Percentiles rank a stretch among this genome's conserved stretches.
Evolutionary conservation across 2,113 vertebrate species (phyloP).

Genomic region (Nannospalax galili): DNA sequence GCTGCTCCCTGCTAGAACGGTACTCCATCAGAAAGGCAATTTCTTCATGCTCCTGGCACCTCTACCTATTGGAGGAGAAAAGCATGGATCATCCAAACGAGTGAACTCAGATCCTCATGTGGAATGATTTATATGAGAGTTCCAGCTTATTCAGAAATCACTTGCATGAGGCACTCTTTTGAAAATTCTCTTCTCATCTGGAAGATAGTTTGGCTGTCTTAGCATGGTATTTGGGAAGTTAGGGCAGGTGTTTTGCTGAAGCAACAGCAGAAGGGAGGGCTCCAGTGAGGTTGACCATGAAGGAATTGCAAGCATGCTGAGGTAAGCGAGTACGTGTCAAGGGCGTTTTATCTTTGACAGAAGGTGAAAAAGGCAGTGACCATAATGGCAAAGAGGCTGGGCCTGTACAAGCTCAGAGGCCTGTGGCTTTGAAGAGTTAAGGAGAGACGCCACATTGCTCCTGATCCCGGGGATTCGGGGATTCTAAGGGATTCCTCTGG

Average conservation of each 20-base stretch:
- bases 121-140: constrained; percentile 57
- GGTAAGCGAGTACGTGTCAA: background rate
- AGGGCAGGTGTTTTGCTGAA: background rate
- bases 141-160: background rate
- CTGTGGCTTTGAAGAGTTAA: background rate
- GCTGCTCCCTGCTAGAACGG: constrained; percentile 20
- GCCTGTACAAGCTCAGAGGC: background rate
- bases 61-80: constrained; percentile 21
- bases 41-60: constrained; percentile 34
- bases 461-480: background rate
- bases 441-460: background rate
- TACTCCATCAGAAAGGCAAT: constrained; percentile 39
- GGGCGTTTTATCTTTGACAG: background rate
- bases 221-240: background rate
- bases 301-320: background rate
- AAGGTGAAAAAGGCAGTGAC: background rate
- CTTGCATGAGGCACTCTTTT: constrained; percentile 56
- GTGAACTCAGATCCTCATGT: constrained; percentile 52
- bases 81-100: background rate
- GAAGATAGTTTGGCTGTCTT: constrained; percentile 37
- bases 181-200: constrained; percentile 60
- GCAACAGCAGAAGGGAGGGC: background rate
- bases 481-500: background rate
- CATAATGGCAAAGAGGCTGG: background rate
- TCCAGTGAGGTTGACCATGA: background rate